Base-by-base conservation (phyloP, 2,888 invertebrate genomes). In the Cheilosia scutellata region DNA sequence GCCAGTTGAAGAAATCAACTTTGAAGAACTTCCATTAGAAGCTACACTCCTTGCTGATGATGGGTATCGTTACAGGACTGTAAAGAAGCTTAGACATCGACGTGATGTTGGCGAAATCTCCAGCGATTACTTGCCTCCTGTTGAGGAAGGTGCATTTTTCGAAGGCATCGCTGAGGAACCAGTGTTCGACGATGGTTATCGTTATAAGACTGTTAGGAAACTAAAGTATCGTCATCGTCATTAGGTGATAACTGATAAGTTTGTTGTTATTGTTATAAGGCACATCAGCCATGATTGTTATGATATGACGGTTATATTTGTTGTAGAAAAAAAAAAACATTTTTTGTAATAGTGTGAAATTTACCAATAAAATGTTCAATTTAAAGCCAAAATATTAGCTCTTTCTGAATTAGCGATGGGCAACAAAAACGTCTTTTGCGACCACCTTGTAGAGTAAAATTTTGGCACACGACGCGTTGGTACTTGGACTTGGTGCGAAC, bases 61-160 rank as follows among this genome's bases (percentile, higher is more conserved):
- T 47, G 82, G 82, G 25, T 83, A 83, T 58, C 77, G 78, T 20
- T 83, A 83, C 42, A 83, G 74, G 47, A 70, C 78, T 9, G 68
- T 78, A 0, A 87, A 75, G 62, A 86, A 86, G 29, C 33, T 40
- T 20, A 20, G 16, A 75, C 70, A 6, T 60, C 88, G 87, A 53
- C 88, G 88, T 29, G 87, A 88, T 76, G 87, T 88, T 5, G 79
- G 57, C 13, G 88, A 88, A 44, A 44, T 87, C 0, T 16, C 49
- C 3, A 71, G 31, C 4, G 60, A 71, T 1, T 75, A 87, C 27
- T 72, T 88, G 68, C 87, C 88, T 51, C 75, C 79, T 27, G 87
- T 62, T 70, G 84, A 78, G 40, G 60, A 88, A 62, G 76, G 75
- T 44, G 78, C 55, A 6, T 5, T 42, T 11, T 66, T 31, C 3